phyloP scores from a whole-genome alignment of 2,888 invertebrate species.

The Heliconius ethilla region DNA sequence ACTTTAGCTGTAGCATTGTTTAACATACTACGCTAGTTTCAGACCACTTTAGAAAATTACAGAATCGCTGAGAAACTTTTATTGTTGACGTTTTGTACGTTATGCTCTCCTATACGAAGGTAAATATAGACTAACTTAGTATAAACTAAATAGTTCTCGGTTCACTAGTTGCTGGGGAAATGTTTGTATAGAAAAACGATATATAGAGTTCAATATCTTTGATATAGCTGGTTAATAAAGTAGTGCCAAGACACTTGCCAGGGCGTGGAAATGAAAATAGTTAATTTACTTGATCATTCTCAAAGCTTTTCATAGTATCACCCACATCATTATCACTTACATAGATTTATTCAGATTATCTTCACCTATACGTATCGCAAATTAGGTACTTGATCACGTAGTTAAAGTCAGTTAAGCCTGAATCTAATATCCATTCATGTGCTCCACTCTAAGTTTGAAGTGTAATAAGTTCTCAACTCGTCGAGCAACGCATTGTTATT shows the following conservation, averaged over 20 bases:
- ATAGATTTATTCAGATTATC: too few species aligned
- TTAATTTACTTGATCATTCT: too few species aligned
- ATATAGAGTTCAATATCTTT: too few species aligned
- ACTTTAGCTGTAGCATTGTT: slow-evolving; percentile 26
- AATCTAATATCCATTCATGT: slow-evolving; percentile 13
- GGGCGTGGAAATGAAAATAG: too few species aligned
- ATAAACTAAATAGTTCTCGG: background rate
- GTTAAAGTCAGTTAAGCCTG: too few species aligned
- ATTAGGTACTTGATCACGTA: background rate
- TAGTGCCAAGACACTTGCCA: background rate
- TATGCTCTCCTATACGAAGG: background rate
- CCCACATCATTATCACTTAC: too few species aligned
- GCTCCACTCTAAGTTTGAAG: slow-evolving; percentile 20
- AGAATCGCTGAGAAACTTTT: slow-evolving; percentile 23
- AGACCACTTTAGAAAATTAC: slow-evolving; percentile 26
- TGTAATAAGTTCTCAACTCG: slow-evolving; percentile 12
- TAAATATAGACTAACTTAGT: background rate
- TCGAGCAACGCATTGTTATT: slow-evolving; percentile 19
- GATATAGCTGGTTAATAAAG: too few species aligned
- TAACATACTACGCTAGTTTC: slow-evolving; percentile 20
- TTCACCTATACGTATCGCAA: background rate
- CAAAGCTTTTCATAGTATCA: too few species aligned
- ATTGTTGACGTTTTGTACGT: background rate
- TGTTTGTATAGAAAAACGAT: too few species aligned
- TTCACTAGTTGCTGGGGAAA: too few species aligned